Conservation (phyloP, 2,888 invertebrate species). For the Dysmachus trigonus region DNA sequence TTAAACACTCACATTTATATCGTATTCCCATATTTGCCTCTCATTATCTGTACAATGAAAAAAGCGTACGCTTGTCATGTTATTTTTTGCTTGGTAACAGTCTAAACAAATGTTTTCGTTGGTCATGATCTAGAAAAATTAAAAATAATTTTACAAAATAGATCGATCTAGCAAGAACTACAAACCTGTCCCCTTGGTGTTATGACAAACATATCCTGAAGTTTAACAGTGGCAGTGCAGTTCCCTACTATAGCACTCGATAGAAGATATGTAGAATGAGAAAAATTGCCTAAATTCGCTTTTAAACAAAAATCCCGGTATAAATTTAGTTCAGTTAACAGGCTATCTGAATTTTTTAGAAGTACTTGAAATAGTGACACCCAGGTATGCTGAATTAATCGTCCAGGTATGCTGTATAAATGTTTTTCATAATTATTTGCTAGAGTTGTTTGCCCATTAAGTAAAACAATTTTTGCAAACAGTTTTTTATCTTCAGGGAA, state of each 20-base stretch:
- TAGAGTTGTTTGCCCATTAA: conserved; percentile 59
- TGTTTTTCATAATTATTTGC: conserved; percentile 56
- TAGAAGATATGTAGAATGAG: conserved; percentile 53
- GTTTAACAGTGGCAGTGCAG: conserved; percentile 57
- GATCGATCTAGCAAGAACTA: background rate
- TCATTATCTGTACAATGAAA: conserved; percentile 57
- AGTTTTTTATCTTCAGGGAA: conserved; percentile 87
- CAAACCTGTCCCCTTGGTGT: conserved; percentile 67
- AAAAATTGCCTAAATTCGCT: conserved; percentile 55
- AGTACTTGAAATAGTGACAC: conserved; percentile 57
- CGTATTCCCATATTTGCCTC: conserved; percentile 61
- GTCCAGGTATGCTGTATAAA: conserved; percentile 58
- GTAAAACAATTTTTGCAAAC: conserved; percentile 81
- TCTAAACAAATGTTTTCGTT: conserved; percentile 90
- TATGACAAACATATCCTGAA: conserved; percentile 75
- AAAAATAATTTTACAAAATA: background rate
- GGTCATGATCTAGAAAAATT: conserved; percentile 71
- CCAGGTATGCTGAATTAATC: conserved; percentile 55
- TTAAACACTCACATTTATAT: conserved; percentile 58
- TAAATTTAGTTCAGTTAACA: conserved; percentile 57
- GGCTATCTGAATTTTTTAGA: conserved; percentile 54
- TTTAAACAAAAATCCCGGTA: conserved; percentile 60
- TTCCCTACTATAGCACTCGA: conserved; percentile 59
- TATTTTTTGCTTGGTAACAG: conserved; percentile 64
- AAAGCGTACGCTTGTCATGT: conserved; percentile 57